These are phyloP conservation scores for Astyanax mexicanus DNA, from an alignment of 2,797 vertebrate genomes.

Conservation along the genomic window DNA sequence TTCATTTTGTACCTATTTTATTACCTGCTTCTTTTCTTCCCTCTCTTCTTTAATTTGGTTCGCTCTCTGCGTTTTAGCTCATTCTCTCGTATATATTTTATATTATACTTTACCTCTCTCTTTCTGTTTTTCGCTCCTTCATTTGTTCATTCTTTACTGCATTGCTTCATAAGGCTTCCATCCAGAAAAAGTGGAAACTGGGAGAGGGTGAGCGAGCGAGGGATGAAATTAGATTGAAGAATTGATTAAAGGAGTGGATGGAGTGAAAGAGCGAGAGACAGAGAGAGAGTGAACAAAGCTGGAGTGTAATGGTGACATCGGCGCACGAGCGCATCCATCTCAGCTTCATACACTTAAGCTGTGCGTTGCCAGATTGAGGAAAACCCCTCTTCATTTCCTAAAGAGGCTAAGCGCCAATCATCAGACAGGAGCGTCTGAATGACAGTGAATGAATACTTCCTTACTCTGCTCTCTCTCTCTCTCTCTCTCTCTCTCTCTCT, in stretches of 20 bases:
- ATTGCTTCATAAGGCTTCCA: too few relatives aligned
- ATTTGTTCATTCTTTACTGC: too few relatives aligned
- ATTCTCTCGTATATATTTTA: conserved; percentile 13
- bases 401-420: conserved; percentile 19
- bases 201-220: too few relatives aligned
- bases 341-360: background rate
- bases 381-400: conserved; percentile 34
- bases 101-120: background rate
- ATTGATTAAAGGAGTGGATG: conserved; percentile 55
- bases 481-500: conserved; percentile 19
- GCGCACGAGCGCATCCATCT: background rate
- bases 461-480: conserved; percentile 19
- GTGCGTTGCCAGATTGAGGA: conserved; percentile 16
- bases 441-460: conserved; percentile 16
- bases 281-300: conserved; percentile 30
- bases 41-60: background rate
- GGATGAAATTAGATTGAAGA: conserved; percentile 61
- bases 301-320: conserved; percentile 32
- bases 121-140: too few relatives aligned
- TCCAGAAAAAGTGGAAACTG: too few relatives aligned
- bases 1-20: too few relatives aligned
- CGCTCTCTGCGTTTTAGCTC: conserved; percentile 21
- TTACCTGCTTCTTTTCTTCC: too few relatives aligned
- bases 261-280: conserved; percentile 28
- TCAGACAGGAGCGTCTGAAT: background rate